Evolutionary conservation across 2,113 vertebrate genomes (phyloP).

Genomic region (Geococcyx californianus): DNA sequence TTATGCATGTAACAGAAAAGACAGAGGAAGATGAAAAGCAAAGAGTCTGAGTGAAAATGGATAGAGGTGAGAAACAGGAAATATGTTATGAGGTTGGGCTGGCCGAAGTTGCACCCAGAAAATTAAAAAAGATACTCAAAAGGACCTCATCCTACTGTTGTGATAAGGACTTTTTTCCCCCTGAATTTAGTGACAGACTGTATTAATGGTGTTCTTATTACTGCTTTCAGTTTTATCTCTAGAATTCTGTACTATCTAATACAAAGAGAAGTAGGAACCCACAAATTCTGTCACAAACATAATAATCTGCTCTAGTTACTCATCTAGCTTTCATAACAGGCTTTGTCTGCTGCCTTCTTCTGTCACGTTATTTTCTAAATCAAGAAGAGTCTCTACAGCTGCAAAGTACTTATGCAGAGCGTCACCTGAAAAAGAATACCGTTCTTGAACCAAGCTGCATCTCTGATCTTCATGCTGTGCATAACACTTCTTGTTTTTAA

Average conservation of each 20-base stretch:
- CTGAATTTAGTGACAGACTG: not conserved
- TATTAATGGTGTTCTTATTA: not conserved
- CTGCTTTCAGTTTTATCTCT: not conserved
- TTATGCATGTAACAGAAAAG: not conserved
- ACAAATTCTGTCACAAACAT: not conserved
- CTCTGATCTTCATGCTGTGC: not conserved
- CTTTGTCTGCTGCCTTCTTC: not conserved
- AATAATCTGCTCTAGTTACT: not conserved
- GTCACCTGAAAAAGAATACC: not conserved
- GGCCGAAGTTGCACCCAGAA: not conserved
- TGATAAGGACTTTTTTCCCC: not conserved
- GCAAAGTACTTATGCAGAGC: not conserved
- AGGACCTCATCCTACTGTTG: not conserved
- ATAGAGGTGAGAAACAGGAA: not conserved
- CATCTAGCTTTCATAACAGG: not conserved
- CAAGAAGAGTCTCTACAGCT: not conserved
- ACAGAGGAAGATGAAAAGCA: not conserved
- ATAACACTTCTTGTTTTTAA: not conserved
- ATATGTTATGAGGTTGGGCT: not conserved
- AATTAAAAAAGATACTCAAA: not conserved
- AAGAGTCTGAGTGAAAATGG: not conserved
- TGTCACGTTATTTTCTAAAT: not conserved
- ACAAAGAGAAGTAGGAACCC: not conserved
- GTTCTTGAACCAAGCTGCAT: not conserved
- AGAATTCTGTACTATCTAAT: not conserved